Percentiles rank a stretch among this genome's conserved stretches.
Conservation (phyloP, 2,797 vertebrate species). For the Premnoplex brunnescens region DNA sequence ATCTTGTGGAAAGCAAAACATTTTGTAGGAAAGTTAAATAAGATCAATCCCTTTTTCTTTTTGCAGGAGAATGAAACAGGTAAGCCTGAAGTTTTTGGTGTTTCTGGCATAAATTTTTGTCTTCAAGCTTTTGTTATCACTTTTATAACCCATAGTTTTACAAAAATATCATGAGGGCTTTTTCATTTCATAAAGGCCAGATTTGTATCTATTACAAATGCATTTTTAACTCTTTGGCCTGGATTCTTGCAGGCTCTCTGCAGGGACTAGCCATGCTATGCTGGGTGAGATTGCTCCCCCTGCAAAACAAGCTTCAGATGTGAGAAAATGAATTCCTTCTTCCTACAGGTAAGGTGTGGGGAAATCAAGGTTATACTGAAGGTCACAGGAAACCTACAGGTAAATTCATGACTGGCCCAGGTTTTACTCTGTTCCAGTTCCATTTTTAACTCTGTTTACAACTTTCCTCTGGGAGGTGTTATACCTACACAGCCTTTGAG, state of each 20-base stretch:
- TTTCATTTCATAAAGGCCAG: not conserved
- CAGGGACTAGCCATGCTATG: fast-evolving
- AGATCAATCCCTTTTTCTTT: not conserved
- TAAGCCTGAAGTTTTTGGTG: not conserved
- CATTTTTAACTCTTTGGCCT: not conserved
- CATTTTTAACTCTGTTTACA: not conserved
- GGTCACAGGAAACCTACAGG: not conserved
- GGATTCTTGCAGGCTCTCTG: not conserved
- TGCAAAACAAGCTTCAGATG: not conserved
- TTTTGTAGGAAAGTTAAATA: not conserved
- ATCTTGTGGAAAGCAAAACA: not conserved
- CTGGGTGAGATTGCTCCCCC: not conserved
- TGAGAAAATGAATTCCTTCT: not conserved
- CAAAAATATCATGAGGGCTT: not conserved
- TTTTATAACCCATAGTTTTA: not conserved
- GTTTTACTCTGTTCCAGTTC: not conserved
- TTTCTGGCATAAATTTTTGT: not conserved
- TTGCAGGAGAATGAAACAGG: not conserved
- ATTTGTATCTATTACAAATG: not conserved
- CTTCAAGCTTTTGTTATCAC: fast-evolving
- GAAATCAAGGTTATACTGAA: not conserved
- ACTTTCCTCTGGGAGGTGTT: not conserved
- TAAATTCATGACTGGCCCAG: not conserved
- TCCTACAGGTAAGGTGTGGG: not conserved
- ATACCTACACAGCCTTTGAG: not conserved